A percentile compares a stretch with the other conserved stretches of the same genome.
phyloP scores from a whole-genome alignment of 1,140 invertebrate genomes.

The Polypedilum pembai region DNA sequence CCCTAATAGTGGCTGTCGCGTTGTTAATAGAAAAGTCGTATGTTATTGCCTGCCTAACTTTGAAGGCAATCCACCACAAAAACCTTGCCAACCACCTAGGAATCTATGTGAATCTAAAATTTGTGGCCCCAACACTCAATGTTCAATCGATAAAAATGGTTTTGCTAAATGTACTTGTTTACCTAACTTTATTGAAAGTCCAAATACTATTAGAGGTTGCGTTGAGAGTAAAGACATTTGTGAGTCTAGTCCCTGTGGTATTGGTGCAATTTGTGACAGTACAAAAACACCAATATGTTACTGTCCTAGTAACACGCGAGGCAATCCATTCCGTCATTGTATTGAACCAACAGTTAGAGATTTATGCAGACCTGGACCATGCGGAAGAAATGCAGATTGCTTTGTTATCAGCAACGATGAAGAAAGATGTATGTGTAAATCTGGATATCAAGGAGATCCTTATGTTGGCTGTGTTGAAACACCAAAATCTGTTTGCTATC shows the following conservation, averaged over 20 bases:
- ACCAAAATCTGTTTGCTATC: slow-evolving; percentile 56
- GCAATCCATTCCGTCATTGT: slow-evolving; percentile 71
- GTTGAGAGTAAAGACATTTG: slow-evolving; percentile 67
- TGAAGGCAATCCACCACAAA: slow-evolving; percentile 71
- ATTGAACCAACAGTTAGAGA: slow-evolving; percentile 49
- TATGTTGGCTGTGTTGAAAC: slow-evolving; percentile 60
- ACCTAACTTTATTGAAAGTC: slow-evolving; percentile 72
- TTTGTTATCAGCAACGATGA: slow-evolving; percentile 64
- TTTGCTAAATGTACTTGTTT: slow-evolving; percentile 82
- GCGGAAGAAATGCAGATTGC: slow-evolving; percentile 69
- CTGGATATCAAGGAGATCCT: slow-evolving; percentile 66
- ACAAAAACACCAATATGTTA: slow-evolving; percentile 67
- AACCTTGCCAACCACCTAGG: slow-evolving; percentile 55
- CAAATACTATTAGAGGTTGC: slow-evolving; percentile 78
- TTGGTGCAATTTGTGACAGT: slow-evolving; percentile 69
- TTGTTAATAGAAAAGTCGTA: slow-evolving; percentile 59
- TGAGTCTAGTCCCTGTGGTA: slow-evolving; percentile 72
- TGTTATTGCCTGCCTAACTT: slow-evolving; percentile 84
- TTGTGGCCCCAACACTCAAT: slow-evolving; percentile 82
- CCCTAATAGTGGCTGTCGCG: slow-evolving; percentile 67
- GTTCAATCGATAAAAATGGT: slow-evolving; percentile 68
- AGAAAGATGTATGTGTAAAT: slow-evolving; percentile 67
- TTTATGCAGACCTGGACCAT: slow-evolving; percentile 67
- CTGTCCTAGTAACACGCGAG: slow-evolving; percentile 64
- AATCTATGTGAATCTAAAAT: slow-evolving; percentile 78